Base-by-base conservation (phyloP, 1,140 invertebrate species). In the Nephotettix cincticeps region DNA sequence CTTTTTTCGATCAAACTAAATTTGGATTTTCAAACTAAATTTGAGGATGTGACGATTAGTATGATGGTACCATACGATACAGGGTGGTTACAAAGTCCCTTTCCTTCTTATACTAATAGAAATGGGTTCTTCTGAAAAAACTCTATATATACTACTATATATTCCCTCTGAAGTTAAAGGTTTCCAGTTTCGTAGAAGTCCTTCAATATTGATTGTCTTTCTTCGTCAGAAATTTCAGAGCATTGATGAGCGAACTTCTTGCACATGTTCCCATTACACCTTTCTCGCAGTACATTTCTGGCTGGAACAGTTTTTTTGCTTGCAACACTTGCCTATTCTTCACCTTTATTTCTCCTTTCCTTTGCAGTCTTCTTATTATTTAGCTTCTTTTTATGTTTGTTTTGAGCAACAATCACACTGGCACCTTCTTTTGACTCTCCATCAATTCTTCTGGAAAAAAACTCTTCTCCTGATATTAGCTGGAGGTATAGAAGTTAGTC, bases 221-320 rank as follows among this genome's bases (percentile, higher is more conserved):
- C 32, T 30, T 56, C 21, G 28, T 69, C 68, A 69, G 28, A 23
- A 28, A 69, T 61, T 29, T 69, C 28, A 58, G 21, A 19, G 61
- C 68, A 69, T 19, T 69, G 11, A 25, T 19, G 51, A n/a, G n/a
- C 68, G 61, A 21, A 61, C 61, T 27, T 69, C 28, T 29, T 40
- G 47, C 68, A 69, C 19, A 58, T 17, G 17, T 69, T 51, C 47
- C 29, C 23, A 13, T 58, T 61, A 58, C 45, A 69, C 36, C 51
- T 40, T 47, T 69, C 56, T 61, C 30, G 25, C 13, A 25, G 23
- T 29, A 28, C 29, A 40, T 65, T 65, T 69, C 51, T 69, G 27
- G 28, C 66, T 45, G 64, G 65, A 30, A 70, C 47, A 30, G 43
- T 45, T 40, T 69, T 47, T 71, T 71, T 61, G 67, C 25, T 67